phyloP scores from a whole-genome alignment of 2,797 vertebrate genomes.

The Ceryle rudis region DNA sequence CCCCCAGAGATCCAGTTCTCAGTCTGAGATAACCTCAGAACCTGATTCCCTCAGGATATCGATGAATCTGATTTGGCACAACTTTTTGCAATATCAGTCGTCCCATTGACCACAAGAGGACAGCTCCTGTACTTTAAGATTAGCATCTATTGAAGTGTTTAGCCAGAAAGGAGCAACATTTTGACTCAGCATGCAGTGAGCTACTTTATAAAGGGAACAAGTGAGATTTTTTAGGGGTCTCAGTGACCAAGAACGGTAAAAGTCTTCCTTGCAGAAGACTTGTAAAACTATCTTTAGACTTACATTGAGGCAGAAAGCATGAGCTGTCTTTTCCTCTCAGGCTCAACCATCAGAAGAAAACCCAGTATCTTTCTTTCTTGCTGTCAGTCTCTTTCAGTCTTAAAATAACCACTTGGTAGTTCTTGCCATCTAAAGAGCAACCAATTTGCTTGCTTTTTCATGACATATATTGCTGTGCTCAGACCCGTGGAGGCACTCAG shows the following conservation, averaged over 20 bases:
- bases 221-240: not conserved
- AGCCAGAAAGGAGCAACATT: not conserved
- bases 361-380: not conserved
- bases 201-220: not conserved
- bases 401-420: not conserved
- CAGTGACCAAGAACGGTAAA: not conserved
- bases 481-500: not conserved
- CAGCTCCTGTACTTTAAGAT: conserved; percentile 10
- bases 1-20: not conserved
- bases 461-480: not conserved
- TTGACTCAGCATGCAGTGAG: not conserved
- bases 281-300: not conserved
- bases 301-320: not conserved
- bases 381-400: not conserved
- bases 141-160: not conserved
- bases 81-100: not conserved
- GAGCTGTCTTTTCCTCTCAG: not conserved
- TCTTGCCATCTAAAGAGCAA: not conserved
- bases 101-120: not conserved
- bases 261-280: not conserved
- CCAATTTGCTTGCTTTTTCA: not conserved
- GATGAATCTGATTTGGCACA: not conserved
- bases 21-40: conserved; percentile 19
- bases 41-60: not conserved
- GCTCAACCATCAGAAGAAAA: not conserved